Evolutionary conservation across 2,113 vertebrate species (phyloP).

Genomic region (Nibea coibor): DNA sequence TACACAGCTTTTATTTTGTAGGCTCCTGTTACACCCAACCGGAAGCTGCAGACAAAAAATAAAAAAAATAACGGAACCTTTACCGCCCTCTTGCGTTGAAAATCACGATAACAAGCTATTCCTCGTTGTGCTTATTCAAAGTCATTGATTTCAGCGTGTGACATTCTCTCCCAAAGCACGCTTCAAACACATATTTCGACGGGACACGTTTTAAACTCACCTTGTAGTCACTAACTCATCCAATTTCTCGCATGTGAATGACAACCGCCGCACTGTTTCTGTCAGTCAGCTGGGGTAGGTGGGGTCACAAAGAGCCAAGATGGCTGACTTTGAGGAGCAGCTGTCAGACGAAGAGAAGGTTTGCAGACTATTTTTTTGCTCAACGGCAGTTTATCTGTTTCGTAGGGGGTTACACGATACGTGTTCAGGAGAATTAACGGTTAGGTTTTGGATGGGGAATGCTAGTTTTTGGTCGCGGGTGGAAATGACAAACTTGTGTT

Average conservation of each 20-base stretch:
- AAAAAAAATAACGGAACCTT: neutral
- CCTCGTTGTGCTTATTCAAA: neutral
- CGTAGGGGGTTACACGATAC: neutral
- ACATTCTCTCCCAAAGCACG: neutral
- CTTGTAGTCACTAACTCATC: neutral
- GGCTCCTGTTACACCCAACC: neutral
- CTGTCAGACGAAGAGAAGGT: constrained; percentile 96
- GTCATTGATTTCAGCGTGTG: neutral
- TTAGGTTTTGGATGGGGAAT: neutral
- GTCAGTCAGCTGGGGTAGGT: constrained; percentile 71
- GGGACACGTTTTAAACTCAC: neutral
- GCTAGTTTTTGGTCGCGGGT: neutral
- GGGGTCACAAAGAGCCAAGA: constrained; percentile 89
- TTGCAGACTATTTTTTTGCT: constrained; percentile 68
- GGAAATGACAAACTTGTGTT: constrained; percentile 36
- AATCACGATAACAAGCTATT: neutral
- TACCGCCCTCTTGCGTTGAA: constrained; percentile 20
- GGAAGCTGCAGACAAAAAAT: constrained; percentile 26
- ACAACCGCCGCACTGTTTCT: neutral
- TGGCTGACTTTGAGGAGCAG: constrained; percentile 94
- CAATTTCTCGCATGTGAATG: neutral
- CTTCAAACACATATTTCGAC: neutral
- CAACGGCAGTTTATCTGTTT: neutral
- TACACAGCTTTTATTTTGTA: constrained; percentile 54
- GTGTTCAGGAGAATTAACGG: neutral